Evolutionary conservation across 2,888 invertebrate species (phyloP).

Genomic region (Linnaemya vulpina): DNA sequence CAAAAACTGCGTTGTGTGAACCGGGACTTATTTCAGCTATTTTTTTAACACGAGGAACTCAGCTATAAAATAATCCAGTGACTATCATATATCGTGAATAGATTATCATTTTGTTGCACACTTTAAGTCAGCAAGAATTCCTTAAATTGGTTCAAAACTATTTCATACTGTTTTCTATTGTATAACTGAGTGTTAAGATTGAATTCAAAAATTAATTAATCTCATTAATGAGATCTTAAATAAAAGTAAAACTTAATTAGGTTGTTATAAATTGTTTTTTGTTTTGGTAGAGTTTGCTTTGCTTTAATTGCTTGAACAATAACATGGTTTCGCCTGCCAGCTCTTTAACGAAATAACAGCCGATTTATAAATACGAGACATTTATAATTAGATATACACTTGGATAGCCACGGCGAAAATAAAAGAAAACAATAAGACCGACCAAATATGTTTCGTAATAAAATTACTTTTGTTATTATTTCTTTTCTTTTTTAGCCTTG

Average conservation of each 20-base stretch:
- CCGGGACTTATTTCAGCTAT: no score
- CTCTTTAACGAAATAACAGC: not conserved
- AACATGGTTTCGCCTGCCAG: not conserved
- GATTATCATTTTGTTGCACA: no score
- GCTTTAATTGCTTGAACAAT: not conserved
- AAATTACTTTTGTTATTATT: conserved; percentile 72
- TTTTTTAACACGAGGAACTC: no score
- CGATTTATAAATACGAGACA: conserved; percentile 26
- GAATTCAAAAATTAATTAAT: conserved; percentile 9
- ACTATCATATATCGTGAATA: no score
- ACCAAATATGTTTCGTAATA: conserved; percentile 54
- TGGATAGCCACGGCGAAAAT: conserved; percentile 10
- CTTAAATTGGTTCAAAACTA: not conserved
- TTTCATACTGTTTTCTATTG: not conserved
- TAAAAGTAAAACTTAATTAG: conserved; percentile 4
- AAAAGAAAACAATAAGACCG: conserved; percentile 25
- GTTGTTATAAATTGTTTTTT: conserved; percentile 25
- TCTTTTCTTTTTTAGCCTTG: conserved; percentile 41
- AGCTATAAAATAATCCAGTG: no score
- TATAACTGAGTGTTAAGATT: not conserved
- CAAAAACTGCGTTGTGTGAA: no score
- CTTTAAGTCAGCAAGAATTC: not conserved
- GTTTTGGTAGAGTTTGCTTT: not conserved
- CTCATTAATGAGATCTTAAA: conserved; percentile 5
- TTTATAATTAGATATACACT: conserved; percentile 34